These are phyloP conservation scores for Nymphicus hollandicus DNA, from an alignment of 2,113 vertebrate species.

Conservation along the genomic window DNA sequence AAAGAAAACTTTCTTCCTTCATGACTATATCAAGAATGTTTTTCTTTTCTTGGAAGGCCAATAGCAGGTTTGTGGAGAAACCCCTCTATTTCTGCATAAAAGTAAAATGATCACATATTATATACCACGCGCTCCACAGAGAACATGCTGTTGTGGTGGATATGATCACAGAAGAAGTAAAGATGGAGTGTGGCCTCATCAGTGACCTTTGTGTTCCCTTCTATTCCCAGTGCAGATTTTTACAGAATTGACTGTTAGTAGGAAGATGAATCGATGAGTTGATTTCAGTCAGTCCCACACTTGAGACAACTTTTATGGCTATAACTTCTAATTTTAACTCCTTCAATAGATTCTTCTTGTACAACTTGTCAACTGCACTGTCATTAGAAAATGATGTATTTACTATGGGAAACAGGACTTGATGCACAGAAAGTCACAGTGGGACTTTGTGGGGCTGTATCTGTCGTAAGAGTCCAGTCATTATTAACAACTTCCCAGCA, in stretches of 20 bases:
- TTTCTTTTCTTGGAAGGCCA: neutral
- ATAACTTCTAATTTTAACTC: neutral
- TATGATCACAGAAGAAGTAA: accelerated
- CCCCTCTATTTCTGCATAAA: neutral
- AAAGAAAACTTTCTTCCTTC: neutral
- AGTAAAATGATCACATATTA: neutral
- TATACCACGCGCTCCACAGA: neutral
- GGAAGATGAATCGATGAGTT: neutral
- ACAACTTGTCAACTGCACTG: neutral
- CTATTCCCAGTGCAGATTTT: neutral
- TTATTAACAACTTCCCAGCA: neutral
- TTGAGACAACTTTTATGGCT: neutral
- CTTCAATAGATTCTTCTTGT: neutral
- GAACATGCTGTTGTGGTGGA: neutral
- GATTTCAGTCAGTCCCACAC: neutral
- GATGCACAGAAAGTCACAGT: neutral
- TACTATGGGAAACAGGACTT: neutral
- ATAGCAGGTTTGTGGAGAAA: neutral
- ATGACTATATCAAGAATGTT: neutral
- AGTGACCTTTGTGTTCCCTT: neutral
- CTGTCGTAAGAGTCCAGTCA: neutral
- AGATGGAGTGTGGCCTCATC: neutral
- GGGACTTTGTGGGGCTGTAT: neutral
- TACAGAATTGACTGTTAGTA: neutral
- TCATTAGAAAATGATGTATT: neutral